These are phyloP conservation scores for Macroramphosus scolopax DNA, from an alignment of 2,797 vertebrate genomes.

Conservation along the genomic window DNA sequence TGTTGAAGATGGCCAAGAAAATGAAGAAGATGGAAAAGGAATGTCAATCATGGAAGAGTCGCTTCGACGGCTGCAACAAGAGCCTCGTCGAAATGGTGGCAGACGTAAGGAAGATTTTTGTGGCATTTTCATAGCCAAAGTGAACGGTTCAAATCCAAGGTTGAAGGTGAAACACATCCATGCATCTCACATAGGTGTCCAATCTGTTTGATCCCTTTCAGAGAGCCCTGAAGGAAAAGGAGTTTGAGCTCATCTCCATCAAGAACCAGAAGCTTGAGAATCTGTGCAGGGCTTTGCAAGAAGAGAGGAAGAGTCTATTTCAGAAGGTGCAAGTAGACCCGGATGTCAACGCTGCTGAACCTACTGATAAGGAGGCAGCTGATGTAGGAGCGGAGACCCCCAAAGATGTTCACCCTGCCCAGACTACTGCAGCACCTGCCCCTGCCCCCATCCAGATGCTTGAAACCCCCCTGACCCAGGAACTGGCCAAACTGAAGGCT, in stretches of 20 bases:
- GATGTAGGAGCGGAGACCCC: conserved; percentile 40
- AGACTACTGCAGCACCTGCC: conserved; percentile 3
- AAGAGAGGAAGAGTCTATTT: conserved; percentile 88
- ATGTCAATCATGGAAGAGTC: conserved; percentile 90
- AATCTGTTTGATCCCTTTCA: conserved; percentile 51
- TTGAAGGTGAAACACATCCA: neutral
- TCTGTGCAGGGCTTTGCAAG: conserved; percentile 93
- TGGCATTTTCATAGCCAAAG: neutral
- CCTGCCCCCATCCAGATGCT: neutral
- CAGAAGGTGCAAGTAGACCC: conserved; percentile 83
- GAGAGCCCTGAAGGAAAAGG: conserved; percentile 94
- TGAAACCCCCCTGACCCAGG: conserved; percentile 42
- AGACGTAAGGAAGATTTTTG: conserved; percentile 81
- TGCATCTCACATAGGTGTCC: no score
- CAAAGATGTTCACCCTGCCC: conserved; percentile 5
- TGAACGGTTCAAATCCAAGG: neutral
- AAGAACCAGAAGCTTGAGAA: conserved; percentile 96
- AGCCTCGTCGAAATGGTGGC: conserved; percentile 93
- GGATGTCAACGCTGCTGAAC: neutral
- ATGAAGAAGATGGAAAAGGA: conserved; percentile 98
- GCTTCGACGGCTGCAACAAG: conserved; percentile 96
- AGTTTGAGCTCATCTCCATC: conserved; percentile 87
- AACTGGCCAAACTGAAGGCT: conserved; percentile 60
- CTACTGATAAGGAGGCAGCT: conserved; percentile 30
- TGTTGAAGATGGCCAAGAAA: conserved; percentile 92